Evolutionary conservation across 2,113 vertebrate genomes (phyloP).

Genomic region (Tragelaphus strepsiceros): DNA sequence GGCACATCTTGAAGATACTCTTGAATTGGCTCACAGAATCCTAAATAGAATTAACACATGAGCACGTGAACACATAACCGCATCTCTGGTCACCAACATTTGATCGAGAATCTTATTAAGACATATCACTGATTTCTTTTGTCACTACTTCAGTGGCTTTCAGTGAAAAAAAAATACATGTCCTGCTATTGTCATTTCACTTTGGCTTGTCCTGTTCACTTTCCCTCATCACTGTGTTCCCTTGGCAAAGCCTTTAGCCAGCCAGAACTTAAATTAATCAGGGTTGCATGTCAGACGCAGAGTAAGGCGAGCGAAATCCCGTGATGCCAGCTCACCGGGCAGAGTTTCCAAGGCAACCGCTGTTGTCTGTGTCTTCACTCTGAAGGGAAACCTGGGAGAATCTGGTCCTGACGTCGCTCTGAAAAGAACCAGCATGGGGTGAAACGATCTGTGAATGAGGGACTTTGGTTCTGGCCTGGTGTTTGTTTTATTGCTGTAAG

Average conservation of each 20-base stretch:
- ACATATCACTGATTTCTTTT: neutral
- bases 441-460: neutral
- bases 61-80: neutral
- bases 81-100: neutral
- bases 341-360: conserved; percentile 63
- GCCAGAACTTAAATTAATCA: neutral
- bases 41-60: neutral
- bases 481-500: neutral
- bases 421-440: neutral
- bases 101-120: neutral
- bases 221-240: neutral
- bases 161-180: neutral
- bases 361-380: neutral
- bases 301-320: neutral
- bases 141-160: neutral
- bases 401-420: neutral
- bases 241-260: neutral
- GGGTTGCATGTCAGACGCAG: conserved; percentile 19
- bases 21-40: neutral
- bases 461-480: neutral
- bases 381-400: neutral
- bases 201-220: neutral
- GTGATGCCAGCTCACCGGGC: neutral
- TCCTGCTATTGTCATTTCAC: neutral
- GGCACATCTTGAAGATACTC: neutral